Conservation (phyloP, 2,113 vertebrate species). For the Otocyon megalotis region DNA sequence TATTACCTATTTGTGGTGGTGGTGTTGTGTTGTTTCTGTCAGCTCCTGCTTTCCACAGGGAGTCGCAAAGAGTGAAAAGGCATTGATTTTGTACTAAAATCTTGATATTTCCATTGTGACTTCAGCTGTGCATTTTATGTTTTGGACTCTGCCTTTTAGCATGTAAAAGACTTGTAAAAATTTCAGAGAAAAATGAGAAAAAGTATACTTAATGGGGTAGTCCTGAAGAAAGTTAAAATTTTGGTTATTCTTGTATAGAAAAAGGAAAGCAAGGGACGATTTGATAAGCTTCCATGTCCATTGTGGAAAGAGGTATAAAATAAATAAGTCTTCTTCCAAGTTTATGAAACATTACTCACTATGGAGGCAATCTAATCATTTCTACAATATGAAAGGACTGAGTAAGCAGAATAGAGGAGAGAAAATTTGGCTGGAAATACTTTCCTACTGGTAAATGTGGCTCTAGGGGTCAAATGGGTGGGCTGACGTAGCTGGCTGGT, state of each 20-base stretch:
- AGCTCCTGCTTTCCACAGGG: accelerated
- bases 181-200: slow-evolving; percentile 25
- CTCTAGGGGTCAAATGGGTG: neutral
- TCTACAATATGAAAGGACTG: neutral
- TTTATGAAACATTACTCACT: neutral
- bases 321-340: neutral
- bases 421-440: neutral
- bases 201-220: neutral
- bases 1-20: neutral
- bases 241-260: neutral
- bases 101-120: neutral
- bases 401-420: neutral
- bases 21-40: neutral
- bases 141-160: slow-evolving; percentile 10
- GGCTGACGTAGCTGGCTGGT: too few species aligned
- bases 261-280: neutral
- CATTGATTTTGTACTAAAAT: neutral
- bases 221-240: neutral
- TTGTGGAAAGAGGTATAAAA: neutral
- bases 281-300: neutral
- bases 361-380: neutral
- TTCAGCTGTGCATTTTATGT: neutral
- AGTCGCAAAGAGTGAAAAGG: neutral
- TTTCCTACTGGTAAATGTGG: neutral
- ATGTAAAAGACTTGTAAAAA: neutral